Conservation (phyloP, 2,888 invertebrate genomes). For the Norana najaformis region DNA sequence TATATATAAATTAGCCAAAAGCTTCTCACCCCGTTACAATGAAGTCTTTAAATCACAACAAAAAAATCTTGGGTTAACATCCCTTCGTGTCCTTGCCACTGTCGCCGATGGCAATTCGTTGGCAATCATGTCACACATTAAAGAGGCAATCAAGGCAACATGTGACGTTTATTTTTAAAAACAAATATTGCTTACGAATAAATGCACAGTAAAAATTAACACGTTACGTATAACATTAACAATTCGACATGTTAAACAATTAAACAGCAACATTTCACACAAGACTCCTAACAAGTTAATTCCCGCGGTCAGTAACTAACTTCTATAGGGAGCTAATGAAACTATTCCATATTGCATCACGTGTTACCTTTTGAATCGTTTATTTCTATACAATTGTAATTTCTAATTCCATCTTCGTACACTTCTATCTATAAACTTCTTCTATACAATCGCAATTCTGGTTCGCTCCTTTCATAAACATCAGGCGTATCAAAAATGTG, state of each 20-base stretch:
- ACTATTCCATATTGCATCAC: not conserved
- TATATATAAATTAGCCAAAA: too few relatives aligned
- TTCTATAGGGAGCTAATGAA: not conserved
- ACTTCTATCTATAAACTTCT: too few relatives aligned
- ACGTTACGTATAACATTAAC: not conserved
- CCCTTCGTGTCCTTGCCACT: too few relatives aligned
- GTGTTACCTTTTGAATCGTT: not conserved
- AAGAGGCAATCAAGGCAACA: too few relatives aligned
- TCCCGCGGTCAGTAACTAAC: not conserved
- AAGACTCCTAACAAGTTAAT: not conserved
- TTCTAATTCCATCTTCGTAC: not conserved
- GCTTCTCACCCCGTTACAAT: too few relatives aligned
- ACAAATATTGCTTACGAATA: not conserved
- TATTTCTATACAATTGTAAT: constrained; percentile 1
- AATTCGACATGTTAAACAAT: not conserved
- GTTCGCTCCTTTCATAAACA: too few relatives aligned
- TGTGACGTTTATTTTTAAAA: not conserved
- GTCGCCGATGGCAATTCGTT: too few relatives aligned
- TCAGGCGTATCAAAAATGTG: not conserved
- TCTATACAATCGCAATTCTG: not conserved
- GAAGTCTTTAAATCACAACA: too few relatives aligned
- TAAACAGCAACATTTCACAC: not conserved
- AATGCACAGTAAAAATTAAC: not conserved
- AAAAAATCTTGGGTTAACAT: too few relatives aligned
- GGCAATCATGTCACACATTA: too few relatives aligned